Evolutionary conservation across 2,888 invertebrate species (phyloP), one percentile per base, ranked within the genome.

Genomic region (Eupithecia subfuscata): DNA sequence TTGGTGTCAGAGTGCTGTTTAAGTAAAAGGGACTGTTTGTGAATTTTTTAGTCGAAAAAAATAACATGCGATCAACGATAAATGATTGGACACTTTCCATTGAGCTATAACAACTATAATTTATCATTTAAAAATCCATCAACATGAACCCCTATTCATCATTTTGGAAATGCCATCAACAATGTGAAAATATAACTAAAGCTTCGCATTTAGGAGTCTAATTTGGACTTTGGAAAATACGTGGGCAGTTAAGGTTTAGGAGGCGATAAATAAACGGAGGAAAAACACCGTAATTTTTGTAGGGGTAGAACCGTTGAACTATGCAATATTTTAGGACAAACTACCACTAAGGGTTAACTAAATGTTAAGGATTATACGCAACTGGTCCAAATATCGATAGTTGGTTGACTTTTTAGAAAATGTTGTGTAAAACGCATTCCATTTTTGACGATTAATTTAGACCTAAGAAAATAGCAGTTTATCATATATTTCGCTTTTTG

Each of bases 171-270:
- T 67, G 12, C 11, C 65, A 25, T 25, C 40, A 37, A 67, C 65
- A 67, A 64, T 37, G 40, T 40, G n/a, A 40, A 65, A 40, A 40
- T 64, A 34, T 64, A 40, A 40, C 18, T 65, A 40, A 37, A 37
- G 34, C 40, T 65, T 65, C 30, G 65, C n/a, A 64, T 34, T 37
- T 9, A 65, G 18, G 65, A 65, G 18, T 65, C 65, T 65, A 65
- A 65, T 65, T 65, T 65, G 9, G 37, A 40, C 40, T 40, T 67
- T 22, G n/a, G 30, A 67, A 67, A 34, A 67, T 67, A 40, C 11
- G 37, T 67, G 40, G 11, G 40, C 37, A 37, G 65, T 30, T 65
- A 37, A 37, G 18, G 18, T 37, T 65, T 65, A 37, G 37, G 65
- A 34, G 40, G 37, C n/a, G 12, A 67, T 67, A 67, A 67, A 67